Base-by-base conservation (phyloP, 2,113 vertebrate genomes). In the Cynoglossus semilaevis region DNA sequence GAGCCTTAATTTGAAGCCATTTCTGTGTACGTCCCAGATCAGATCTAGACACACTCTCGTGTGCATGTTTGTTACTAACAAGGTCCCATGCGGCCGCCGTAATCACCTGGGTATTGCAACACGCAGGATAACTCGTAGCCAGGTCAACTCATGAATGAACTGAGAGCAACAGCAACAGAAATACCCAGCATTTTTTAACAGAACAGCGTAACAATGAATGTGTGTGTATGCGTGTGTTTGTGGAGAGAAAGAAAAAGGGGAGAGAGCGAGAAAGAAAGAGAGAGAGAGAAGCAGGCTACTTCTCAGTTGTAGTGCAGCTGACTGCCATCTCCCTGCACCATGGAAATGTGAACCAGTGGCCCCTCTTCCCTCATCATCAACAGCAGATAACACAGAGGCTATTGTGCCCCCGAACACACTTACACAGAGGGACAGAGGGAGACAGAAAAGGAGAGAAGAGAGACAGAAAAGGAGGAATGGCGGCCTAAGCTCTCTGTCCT, bases 331-430 rank as follows among this genome's bases (percentile, higher is more conserved):
- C 65, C 70, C 77, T 53, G 65, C 56, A 65, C 62, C 65, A 63
- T 80, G 68, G 77, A 87, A 89, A 88, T 85, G 71, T 79, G 82
- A 90, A 82, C 84, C 88, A 88, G 84, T 79, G 86, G 81, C 74
- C 76, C 62, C 67, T 69, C 46, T 44, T 51, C 15, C 60, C 67
- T 59, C 68, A 55, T 74, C 75, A 77, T 63, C 74, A 53, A 59
- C 40, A 66, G 63, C 49, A 68, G 71, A 85, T 84, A 87, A 86
- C 77, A 90, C 71, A 70, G 76, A 38, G 41, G 55, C 69, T 70
- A 82, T 80, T 85, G 82, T 85, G 57, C 67, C 66, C 58, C 58
- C 56, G 44, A 17, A 51, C 44, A 51, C 49, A 51, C 49, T 35
- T 2, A 12, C 45, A 12, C 17, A 47, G 1, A 18, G 2, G 15